Evolutionary conservation across 64 coral and sea anemone genomes (phyloP).

Genomic region (Astreopora myriophthalma): DNA sequence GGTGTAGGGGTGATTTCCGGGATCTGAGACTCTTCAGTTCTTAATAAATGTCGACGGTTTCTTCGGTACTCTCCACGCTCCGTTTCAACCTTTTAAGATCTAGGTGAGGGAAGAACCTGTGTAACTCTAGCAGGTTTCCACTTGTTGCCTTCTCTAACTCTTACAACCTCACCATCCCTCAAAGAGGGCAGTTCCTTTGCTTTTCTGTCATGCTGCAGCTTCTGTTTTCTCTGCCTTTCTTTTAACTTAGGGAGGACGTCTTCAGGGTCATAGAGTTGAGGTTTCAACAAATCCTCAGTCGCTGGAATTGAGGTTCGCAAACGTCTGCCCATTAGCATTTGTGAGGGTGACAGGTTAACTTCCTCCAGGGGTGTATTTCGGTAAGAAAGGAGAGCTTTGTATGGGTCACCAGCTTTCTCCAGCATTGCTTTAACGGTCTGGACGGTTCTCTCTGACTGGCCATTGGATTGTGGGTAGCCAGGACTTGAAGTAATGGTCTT

Average conservation of each 20-base stretch:
- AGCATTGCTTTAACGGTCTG: constrained; percentile 32
- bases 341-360: constrained; percentile 37
- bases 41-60: no score
- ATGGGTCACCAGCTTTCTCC: constrained; percentile 37
- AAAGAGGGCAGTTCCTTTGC: neutral
- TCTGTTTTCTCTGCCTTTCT: constrained; percentile 53
- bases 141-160: neutral
- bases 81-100: neutral
- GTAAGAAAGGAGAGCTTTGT: constrained; percentile 40
- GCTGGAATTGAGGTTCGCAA: constrained; percentile 37
- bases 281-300: constrained; percentile 32
- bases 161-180: neutral
- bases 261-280: constrained; percentile 51
- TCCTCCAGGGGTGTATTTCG: constrained; percentile 51
- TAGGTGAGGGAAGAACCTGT: neutral
- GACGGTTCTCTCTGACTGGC: constrained; percentile 30
- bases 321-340: constrained; percentile 47
- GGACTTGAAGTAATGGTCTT: constrained; percentile 19
- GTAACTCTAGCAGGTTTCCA: neutral
- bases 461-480: constrained; percentile 58
- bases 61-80: neutral
- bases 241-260: constrained; percentile 36
- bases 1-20: neutral
- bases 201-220: constrained; percentile 25
- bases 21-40: no score